Evolutionary conservation across 2,797 vertebrate genomes (phyloP).

Genomic region (Rhinoraja longicauda): DNA sequence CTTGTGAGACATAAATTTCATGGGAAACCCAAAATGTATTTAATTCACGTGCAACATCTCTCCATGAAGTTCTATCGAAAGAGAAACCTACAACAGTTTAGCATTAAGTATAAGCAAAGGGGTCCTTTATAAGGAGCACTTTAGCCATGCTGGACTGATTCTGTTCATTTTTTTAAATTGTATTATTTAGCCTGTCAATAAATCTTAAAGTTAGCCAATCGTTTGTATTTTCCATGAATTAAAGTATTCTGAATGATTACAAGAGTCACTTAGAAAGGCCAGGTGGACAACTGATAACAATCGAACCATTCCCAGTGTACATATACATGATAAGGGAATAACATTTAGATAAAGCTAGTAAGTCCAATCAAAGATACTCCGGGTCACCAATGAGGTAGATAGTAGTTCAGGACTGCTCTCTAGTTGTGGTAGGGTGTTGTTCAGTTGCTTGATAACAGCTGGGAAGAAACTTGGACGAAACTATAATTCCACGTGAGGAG

Average conservation of each 20-base stretch:
- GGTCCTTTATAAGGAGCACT: not conserved
- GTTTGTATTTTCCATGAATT: not conserved
- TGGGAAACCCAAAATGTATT: not conserved
- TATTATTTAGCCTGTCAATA: not conserved
- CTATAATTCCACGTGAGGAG: too few species aligned
- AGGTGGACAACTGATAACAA: not conserved
- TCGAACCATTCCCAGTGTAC: too few species aligned
- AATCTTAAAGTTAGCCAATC: not conserved
- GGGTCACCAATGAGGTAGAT: too few species aligned
- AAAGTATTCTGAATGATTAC: not conserved
- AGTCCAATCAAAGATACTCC: too few species aligned
- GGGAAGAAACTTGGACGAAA: too few species aligned
- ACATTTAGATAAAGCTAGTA: too few species aligned
- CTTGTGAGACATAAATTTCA: not conserved
- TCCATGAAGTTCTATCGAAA: not conserved
- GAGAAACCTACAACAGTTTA: not conserved
- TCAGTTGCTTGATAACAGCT: too few species aligned
- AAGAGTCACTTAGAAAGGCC: not conserved
- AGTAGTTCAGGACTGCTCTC: too few species aligned
- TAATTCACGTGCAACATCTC: not conserved
- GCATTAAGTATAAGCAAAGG: not conserved
- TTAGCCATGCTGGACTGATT: not conserved
- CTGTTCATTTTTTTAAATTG: not conserved
- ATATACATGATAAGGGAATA: too few species aligned
- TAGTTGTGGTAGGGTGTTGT: too few species aligned